These are phyloP conservation scores for Drosophila tanythrix DNA, from an alignment of 2,888 invertebrate species.

Conservation along the genomic window DNA sequence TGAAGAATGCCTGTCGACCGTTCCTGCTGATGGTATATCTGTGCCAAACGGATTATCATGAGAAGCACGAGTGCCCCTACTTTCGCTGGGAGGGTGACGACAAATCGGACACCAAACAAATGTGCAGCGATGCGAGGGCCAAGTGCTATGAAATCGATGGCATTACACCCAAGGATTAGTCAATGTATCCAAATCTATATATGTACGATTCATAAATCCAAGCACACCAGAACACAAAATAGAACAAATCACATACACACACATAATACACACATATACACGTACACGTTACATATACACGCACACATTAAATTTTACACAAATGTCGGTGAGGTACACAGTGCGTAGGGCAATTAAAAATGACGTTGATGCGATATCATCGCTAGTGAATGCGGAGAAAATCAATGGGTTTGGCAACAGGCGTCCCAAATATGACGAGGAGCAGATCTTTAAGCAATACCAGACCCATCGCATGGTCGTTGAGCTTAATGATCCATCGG, in stretches of 20 bases:
- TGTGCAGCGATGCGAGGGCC: conserved; percentile 45
- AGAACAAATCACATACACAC: background rate
- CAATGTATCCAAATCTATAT: background rate
- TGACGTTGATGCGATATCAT: conserved; percentile 29
- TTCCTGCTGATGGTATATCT: conserved; percentile 64
- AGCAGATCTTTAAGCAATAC: conserved; percentile 59
- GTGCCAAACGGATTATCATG: conserved; percentile 64
- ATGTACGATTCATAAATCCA: conserved; percentile 20
- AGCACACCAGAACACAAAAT: conserved; percentile 7
- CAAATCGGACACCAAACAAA: conserved; percentile 5
- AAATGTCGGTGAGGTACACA: conserved; percentile 27
- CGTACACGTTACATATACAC: background rate
- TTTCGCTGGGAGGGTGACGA: conserved; percentile 63
- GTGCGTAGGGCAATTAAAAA: conserved; percentile 50
- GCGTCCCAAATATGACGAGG: conserved; percentile 39
- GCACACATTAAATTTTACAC: background rate
- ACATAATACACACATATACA: conserved; percentile 1
- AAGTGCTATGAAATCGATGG: conserved; percentile 72
- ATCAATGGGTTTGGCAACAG: conserved; percentile 60
- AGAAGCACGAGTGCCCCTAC: conserved; percentile 67
- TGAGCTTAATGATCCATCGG: background rate
- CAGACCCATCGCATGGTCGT: conserved; percentile 71
- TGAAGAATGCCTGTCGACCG: conserved; percentile 64
- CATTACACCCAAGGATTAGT: conserved; percentile 20
- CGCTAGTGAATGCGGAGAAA: conserved; percentile 22